phyloP scores from a whole-genome alignment of 2,797 vertebrate species.

The Vultur gryphus region DNA sequence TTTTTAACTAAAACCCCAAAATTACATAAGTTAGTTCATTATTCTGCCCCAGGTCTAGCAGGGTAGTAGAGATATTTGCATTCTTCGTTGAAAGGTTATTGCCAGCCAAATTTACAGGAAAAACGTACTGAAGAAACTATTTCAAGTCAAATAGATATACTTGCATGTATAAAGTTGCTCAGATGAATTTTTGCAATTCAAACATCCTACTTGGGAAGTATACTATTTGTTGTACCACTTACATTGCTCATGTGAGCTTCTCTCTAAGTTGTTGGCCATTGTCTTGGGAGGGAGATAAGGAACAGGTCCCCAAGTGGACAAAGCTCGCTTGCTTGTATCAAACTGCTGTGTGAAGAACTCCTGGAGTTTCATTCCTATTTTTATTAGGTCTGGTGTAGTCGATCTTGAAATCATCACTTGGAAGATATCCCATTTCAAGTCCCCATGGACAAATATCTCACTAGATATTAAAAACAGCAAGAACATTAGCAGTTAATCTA shows the following conservation, averaged over 20 bases:
- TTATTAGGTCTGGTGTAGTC: conserved; percentile 97
- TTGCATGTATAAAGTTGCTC: background rate
- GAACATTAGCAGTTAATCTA: background rate
- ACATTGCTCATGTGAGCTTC: conserved; percentile 88
- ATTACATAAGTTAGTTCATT: background rate
- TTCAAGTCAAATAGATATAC: background rate
- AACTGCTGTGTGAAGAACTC: conserved; percentile 99
- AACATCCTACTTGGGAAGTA: background rate
- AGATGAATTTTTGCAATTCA: background rate
- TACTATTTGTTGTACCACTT: conserved; percentile 47
- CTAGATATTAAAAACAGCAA: conserved; percentile 69
- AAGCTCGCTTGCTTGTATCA: conserved; percentile 96
- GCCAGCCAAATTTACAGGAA: background rate
- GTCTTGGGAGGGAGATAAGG: conserved; percentile 93
- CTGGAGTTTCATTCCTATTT: conserved; percentile 99
- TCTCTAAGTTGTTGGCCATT: conserved; percentile 84
- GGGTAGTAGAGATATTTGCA: background rate
- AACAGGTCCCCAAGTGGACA: conserved; percentile 97
- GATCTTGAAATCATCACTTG: conserved; percentile 99
- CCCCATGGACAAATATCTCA: conserved; percentile 96
- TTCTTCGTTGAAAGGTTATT: background rate
- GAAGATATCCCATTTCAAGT: conserved; percentile 99
- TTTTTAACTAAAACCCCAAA: background rate
- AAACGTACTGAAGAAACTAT: background rate
- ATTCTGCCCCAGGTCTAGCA: background rate